Percentiles rank a stretch among this genome's conserved stretches.
Evolutionary conservation across 2,113 vertebrate species (phyloP).

Genomic region (Menura novaehollandiae): DNA sequence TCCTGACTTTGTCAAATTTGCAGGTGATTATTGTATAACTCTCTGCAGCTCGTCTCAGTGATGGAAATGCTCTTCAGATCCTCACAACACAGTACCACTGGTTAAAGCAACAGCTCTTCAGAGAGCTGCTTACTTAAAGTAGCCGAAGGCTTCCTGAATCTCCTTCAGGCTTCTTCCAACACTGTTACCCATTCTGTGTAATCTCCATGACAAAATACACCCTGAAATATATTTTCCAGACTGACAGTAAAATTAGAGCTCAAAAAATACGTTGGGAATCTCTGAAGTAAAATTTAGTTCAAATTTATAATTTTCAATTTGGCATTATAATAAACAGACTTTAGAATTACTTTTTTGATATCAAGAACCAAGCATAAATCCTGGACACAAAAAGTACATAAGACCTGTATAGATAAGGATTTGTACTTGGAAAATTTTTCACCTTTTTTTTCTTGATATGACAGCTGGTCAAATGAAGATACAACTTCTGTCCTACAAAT

Average conservation of each 20-base stretch:
- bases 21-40: constrained; percentile 39
- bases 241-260: neutral
- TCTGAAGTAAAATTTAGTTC: neutral
- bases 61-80: constrained; percentile 53
- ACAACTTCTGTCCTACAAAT: neutral
- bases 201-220: neutral
- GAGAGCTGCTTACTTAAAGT: neutral
- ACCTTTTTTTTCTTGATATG: neutral
- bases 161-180: constrained; percentile 1
- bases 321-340: neutral
- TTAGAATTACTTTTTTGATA: neutral
- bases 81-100: neutral
- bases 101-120: constrained; percentile 18
- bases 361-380: neutral
- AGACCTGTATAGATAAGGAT: neutral
- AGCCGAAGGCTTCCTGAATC: neutral
- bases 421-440: neutral
- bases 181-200: neutral
- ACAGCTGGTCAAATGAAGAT: neutral
- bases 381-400: rapidly evolving
- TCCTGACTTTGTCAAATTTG: constrained; percentile 53
- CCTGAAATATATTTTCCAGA: neutral
- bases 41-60: constrained; percentile 28
- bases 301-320: neutral
- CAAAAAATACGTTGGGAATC: neutral